phyloP scores from a whole-genome alignment of 2,113 vertebrate genomes.

The Oplegnathus fasciatus region DNA sequence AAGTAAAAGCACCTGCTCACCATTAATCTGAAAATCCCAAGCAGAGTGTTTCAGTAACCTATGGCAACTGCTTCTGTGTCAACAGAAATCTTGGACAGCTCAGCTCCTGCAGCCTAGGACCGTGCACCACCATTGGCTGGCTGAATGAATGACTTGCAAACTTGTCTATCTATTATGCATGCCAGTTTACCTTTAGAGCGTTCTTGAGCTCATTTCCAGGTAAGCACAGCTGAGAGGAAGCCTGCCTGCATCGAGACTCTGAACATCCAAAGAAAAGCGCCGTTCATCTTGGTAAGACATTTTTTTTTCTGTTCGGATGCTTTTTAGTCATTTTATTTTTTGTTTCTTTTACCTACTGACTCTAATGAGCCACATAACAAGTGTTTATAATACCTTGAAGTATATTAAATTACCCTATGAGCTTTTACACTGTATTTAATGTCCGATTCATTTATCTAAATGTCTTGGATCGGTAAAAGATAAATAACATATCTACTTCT shows the following conservation, averaged over 20 bases:
- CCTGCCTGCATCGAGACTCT: constrained; percentile 2
- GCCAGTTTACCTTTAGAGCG: constrained; percentile 73
- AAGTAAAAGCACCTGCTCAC: constrained; percentile 55
- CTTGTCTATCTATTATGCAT: constrained; percentile 83
- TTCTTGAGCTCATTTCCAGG: constrained; percentile 80
- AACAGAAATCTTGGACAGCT: constrained; percentile 79
- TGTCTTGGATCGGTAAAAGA: neutral
- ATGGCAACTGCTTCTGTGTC: constrained; percentile 82
- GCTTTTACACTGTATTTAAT: neutral
- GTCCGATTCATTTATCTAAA: neutral
- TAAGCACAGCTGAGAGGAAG: constrained; percentile 61
- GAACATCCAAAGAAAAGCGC: constrained; percentile 7
- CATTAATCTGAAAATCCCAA: constrained; percentile 60
- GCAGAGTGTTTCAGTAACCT: constrained; percentile 65
- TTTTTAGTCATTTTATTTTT: neutral
- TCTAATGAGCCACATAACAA: neutral
- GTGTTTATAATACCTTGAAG: neutral
- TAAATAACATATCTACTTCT: neutral
- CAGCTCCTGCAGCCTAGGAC: constrained; percentile 57
- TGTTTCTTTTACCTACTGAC: neutral
- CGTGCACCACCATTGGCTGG: constrained; percentile 72
- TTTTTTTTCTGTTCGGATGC: constrained; percentile 5
- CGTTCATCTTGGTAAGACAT: constrained; percentile 56
- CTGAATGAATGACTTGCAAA: constrained; percentile 74
- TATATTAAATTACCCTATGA: neutral